A percentile compares a stretch with the other conserved stretches of the same genome.
Conservation (phyloP, 2,113 vertebrate species). For the Crotalus helleri region DNA sequence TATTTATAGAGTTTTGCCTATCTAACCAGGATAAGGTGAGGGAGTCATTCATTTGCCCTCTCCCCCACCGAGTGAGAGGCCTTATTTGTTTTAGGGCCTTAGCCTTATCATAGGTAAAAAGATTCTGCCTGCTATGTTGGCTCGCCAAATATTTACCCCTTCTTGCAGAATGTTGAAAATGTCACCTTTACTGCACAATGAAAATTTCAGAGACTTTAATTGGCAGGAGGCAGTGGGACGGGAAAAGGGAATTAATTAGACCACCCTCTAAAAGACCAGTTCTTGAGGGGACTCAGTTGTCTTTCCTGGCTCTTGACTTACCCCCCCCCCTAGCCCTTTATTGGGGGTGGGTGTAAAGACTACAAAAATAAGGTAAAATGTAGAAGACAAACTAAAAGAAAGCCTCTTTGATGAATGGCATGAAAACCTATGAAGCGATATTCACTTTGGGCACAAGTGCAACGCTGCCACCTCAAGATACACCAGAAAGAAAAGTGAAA, state of each 20-base stretch:
- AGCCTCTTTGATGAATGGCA: conserved; percentile 24
- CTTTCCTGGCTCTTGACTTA: conserved; percentile 28
- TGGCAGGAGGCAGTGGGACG: background rate
- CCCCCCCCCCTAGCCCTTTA: background rate
- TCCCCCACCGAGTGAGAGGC: conserved; percentile 7
- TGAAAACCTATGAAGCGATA: conserved; percentile 2
- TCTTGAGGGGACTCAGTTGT: conserved; percentile 12
- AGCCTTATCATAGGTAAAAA: conserved; percentile 49
- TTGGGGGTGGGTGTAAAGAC: conserved; percentile 31
- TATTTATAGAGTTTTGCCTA: background rate
- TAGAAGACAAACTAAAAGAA: conserved; percentile 56
- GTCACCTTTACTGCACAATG: conserved; percentile 47
- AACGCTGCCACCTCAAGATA: conserved; percentile 10
- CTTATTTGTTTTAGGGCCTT: conserved; percentile 48
- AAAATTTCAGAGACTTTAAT: background rate
- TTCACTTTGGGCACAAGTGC: conserved; percentile 43
- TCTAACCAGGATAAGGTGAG: background rate
- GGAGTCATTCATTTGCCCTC: conserved; percentile 16
- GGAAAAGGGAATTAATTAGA: background rate
- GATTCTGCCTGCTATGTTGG: conserved; percentile 42
- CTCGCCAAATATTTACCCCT: conserved; percentile 70
- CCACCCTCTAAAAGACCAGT: background rate
- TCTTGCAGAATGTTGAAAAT: conserved; percentile 51
- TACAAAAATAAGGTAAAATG: conserved; percentile 50
- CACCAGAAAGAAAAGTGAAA: too few species aligned